These are phyloP conservation scores for Rhinichthys osculus DNA, from an alignment of 2,797 vertebrate genomes.

Conservation along the genomic window DNA sequence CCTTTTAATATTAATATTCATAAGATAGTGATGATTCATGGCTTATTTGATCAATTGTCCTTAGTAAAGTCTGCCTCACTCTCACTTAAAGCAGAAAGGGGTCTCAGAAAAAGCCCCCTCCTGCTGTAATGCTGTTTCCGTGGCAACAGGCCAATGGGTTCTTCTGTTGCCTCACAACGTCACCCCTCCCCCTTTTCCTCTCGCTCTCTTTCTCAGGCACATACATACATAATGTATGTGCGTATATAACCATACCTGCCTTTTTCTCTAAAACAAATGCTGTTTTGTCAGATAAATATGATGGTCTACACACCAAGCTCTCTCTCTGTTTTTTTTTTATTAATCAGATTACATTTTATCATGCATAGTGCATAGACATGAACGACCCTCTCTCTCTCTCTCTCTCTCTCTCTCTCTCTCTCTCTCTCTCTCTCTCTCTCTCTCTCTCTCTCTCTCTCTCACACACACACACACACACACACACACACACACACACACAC, in stretches of 20 bases:
- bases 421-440: too few species aligned
- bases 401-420: too few species aligned
- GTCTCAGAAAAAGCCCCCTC: slow-evolving; percentile 35
- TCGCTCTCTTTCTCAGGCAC: slow-evolving; percentile 9
- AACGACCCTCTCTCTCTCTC: not conserved
- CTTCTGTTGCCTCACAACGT: slow-evolving; percentile 52
- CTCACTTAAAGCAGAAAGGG: not conserved
- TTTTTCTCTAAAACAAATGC: not conserved
- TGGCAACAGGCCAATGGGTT: slow-evolving; percentile 51
- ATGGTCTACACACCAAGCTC: not conserved
- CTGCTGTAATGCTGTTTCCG: slow-evolving; percentile 55
- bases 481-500: not conserved
- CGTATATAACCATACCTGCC: not conserved
- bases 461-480: not conserved
- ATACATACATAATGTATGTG: not conserved
- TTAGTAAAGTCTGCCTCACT: slow-evolving; percentile 2
- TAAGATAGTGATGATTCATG: slow-evolving; percentile 4
- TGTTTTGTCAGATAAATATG: not conserved
- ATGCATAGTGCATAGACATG: not conserved
- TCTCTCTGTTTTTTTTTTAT: not conserved
- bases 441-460: not conserved
- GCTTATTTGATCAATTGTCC: slow-evolving; percentile 11
- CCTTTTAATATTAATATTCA: slow-evolving; percentile 34
- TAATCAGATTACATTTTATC: not conserved
- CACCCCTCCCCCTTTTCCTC: slow-evolving; percentile 44